A percentile compares a stretch with the other conserved stretches of the same genome.
Evolutionary conservation across 2,888 invertebrate species (phyloP).

Genomic region (Standfussiana lucernea): DNA sequence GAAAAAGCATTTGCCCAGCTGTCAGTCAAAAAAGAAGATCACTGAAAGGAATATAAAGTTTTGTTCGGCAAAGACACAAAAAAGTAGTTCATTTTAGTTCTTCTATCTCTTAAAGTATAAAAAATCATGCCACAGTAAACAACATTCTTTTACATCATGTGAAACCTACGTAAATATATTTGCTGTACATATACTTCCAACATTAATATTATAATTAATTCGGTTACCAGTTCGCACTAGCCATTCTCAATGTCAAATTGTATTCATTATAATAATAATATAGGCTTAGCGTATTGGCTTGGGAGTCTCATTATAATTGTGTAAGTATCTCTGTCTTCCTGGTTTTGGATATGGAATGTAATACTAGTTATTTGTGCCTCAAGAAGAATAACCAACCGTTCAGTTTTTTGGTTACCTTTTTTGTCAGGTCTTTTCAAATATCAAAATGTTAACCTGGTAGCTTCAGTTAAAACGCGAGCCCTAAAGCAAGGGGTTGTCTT

Average conservation of each 20-base stretch:
- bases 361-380: neutral
- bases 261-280: constrained; percentile 36
- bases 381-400: neutral
- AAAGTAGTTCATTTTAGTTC: neutral
- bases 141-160: constrained; percentile 5
- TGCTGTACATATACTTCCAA: constrained; percentile 1
- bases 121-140: neutral
- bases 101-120: neutral
- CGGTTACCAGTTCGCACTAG: constrained; percentile 35
- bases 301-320: constrained; percentile 13
- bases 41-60: neutral
- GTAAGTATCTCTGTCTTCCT: constrained; percentile 38
- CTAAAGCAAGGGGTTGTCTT: neutral
- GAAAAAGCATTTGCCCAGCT: neutral
- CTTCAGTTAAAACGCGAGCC: neutral
- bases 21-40: neutral
- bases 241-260: constrained; percentile 49
- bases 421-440: neutral
- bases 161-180: constrained; percentile 19
- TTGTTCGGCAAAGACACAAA: neutral
- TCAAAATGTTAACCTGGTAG: neutral
- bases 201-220: constrained; percentile 56
- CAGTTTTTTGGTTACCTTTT: too few species aligned
- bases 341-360: neutral
- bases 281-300: constrained; percentile 26